A percentile compares a stretch with the other conserved stretches of the same genome.
These are phyloP conservation scores for Tiliqua scincoides DNA, from an alignment of 2,113 vertebrate species.

Conservation along the genomic window DNA sequence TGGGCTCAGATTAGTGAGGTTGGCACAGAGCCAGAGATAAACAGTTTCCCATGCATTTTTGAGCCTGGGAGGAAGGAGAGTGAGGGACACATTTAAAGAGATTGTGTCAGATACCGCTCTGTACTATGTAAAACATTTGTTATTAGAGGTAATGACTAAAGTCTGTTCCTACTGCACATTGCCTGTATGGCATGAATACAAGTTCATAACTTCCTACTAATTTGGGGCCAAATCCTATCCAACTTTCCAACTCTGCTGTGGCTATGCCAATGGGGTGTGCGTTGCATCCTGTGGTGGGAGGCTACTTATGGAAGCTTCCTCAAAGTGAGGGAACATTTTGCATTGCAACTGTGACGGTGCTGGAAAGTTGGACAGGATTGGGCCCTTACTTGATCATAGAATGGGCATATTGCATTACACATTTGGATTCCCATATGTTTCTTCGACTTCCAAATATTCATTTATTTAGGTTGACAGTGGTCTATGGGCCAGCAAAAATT, in stretches of 20 bases:
- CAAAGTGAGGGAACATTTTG: no score
- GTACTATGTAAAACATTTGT: neutral
- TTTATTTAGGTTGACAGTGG: no score
- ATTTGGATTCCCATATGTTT: neutral
- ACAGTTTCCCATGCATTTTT: neutral
- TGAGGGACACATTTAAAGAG: neutral
- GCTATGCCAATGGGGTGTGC: no score
- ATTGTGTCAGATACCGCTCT: neutral
- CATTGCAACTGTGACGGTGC: no score
- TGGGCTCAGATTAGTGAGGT: neutral
- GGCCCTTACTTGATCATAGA: neutral
- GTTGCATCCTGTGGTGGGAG: no score
- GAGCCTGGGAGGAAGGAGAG: neutral
- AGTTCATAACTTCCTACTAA: neutral
- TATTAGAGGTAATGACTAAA: neutral
- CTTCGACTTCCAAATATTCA: neutral
- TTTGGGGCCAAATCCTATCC: no score
- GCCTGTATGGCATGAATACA: neutral
- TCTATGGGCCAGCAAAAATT: neutral
- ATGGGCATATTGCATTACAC: neutral
- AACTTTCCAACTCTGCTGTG: no score
- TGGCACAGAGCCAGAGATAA: neutral
- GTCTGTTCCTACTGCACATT: neutral
- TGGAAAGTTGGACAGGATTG: no score
- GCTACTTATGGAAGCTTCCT: no score